phyloP scores from a whole-genome alignment of 1,140 invertebrate genomes.

The Heliconius hermathena region DNA sequence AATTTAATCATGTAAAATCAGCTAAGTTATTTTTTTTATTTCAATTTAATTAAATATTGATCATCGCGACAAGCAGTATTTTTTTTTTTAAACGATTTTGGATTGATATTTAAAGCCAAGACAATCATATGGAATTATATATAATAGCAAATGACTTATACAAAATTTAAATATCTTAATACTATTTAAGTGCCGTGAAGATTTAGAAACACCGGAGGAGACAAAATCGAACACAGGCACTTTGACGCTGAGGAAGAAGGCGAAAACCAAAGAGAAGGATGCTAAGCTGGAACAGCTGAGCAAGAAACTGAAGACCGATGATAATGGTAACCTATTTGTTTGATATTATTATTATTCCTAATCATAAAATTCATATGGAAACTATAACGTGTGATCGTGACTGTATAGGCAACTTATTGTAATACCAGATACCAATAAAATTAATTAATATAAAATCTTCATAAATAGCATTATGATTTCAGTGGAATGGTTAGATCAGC shows the following conservation, averaged over 20 bases:
- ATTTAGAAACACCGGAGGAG: slow-evolving; percentile 86
- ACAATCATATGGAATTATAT: no score
- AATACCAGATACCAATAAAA: no score
- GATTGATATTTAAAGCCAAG: no score
- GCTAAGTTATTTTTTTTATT: no score
- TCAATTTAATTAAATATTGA: no score
- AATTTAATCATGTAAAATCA: no score
- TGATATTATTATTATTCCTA: background rate
- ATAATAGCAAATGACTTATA: background rate
- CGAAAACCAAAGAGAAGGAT: slow-evolving; percentile 91
- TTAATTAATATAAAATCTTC: background rate
- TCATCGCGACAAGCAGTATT: no score
- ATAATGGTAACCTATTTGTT: slow-evolving; percentile 88
- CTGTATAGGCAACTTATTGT: no score
- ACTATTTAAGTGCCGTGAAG: slow-evolving; percentile 87
- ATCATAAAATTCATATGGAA: no score
- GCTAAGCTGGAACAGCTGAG: slow-evolving; percentile 97
- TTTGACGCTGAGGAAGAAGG: slow-evolving; percentile 90
- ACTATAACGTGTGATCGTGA: no score
- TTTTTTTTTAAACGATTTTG: no score
- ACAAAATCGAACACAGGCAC: slow-evolving; percentile 87
- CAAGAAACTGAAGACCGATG: slow-evolving; percentile 98
- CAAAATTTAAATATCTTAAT: background rate
- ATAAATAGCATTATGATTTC: slow-evolving; percentile 44
- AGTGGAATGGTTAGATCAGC: slow-evolving; percentile 99